Conservation (phyloP, 2,113 vertebrate genomes). For the Gobiocypris rarus region DNA sequence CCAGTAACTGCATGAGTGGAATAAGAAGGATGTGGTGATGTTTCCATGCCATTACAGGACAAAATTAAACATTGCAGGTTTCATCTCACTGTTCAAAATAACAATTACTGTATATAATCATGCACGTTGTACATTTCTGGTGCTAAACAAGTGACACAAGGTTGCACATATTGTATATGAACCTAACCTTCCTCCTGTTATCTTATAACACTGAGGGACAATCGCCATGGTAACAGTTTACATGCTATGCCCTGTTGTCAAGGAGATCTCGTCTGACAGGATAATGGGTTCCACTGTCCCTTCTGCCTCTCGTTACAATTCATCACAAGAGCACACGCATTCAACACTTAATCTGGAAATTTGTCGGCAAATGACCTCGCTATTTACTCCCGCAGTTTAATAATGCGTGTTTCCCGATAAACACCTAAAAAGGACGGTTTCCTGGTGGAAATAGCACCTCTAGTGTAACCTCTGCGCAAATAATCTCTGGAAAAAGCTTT, state of each 20-base stretch:
- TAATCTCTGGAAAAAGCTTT: not conserved
- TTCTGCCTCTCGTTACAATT: conserved; percentile 58
- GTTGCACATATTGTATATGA: not conserved
- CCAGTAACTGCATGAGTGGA: not conserved
- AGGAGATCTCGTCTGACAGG: conserved; percentile 67
- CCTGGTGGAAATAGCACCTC: not conserved
- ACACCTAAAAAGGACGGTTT: not conserved
- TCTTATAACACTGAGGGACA: conserved; percentile 61
- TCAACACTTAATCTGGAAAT: conserved; percentile 7
- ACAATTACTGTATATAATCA: not conserved
- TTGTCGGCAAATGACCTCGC: not conserved
- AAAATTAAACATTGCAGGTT: not conserved
- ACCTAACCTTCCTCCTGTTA: conserved; percentile 52
- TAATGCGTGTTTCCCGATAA: not conserved
- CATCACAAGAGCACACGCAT: conserved; percentile 34
- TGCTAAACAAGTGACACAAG: not conserved
- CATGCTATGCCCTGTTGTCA: conserved; percentile 73
- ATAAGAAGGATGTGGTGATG: not conserved
- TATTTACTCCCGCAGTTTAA: not conserved
- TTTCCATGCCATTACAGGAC: not conserved
- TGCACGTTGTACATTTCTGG: not conserved
- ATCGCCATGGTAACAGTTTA: conserved; percentile 78
- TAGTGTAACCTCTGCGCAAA: not conserved
- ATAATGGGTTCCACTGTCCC: conserved; percentile 55
- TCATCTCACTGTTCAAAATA: not conserved